phyloP scores from a whole-genome alignment of 2,888 invertebrate species.

The Schizaphis graminum region DNA sequence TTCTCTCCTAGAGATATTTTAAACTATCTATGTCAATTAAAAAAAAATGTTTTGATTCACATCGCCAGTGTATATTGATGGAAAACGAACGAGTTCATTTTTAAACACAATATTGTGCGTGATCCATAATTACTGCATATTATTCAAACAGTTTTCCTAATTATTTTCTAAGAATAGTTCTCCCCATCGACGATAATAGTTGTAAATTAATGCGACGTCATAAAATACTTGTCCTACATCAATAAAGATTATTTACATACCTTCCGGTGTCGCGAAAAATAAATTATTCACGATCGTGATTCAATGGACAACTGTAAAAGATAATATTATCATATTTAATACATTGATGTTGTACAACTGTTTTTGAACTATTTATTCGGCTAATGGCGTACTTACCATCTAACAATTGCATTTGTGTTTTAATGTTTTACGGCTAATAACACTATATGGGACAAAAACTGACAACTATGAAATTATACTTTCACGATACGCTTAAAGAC shows the following conservation, averaged over 20 bases:
- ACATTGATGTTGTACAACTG: not conserved
- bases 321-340: not conserved
- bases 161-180: not conserved
- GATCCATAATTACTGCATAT: not conserved
- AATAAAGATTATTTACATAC: not conserved
- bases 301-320: not conserved
- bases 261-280: not conserved
- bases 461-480: not conserved
- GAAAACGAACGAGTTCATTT: not conserved
- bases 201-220: not conserved
- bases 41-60: not conserved
- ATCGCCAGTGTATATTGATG: not conserved
- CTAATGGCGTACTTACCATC: not conserved
- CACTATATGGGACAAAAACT: not conserved
- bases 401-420: not conserved
- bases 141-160: not conserved
- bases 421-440: not conserved
- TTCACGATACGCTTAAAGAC: not conserved
- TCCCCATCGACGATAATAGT: not conserved
- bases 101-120: not conserved
- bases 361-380: not conserved
- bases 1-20: not conserved
- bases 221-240: not conserved
- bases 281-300: not conserved
- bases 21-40: not conserved